phyloP scores from a whole-genome alignment of 2,797 vertebrate genomes.

The Miichthys miiuy region DNA sequence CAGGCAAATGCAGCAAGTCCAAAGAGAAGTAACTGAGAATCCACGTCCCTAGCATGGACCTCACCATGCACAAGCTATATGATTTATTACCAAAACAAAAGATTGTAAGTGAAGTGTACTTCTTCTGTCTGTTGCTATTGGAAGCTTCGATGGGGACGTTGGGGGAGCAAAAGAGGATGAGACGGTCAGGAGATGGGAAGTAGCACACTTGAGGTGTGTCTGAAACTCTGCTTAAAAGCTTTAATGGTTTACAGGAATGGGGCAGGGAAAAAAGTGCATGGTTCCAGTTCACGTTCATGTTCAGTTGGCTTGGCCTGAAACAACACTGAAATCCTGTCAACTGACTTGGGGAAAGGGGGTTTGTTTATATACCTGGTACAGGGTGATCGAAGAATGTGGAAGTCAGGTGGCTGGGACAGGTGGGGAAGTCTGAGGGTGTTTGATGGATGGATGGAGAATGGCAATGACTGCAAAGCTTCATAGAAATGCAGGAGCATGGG shows the following conservation, averaged over 20 bases:
- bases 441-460: not conserved
- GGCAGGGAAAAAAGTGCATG: not conserved
- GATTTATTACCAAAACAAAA: too few species aligned
- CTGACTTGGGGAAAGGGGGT: not conserved
- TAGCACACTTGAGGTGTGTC: too few species aligned
- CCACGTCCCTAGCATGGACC: too few species aligned
- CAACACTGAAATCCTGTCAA: not conserved
- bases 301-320: not conserved
- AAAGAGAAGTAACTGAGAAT: not conserved
- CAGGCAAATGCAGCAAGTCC: not conserved
- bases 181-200: too few species aligned
- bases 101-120: too few species aligned
- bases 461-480: not conserved
- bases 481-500: not conserved
- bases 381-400: not conserved
- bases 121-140: too few species aligned
- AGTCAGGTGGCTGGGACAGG: not conserved
- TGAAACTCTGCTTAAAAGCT: too few species aligned
- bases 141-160: too few species aligned
- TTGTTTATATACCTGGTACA: not conserved
- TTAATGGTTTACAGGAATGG: not conserved
- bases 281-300: not conserved
- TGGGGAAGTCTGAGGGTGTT: not conserved
- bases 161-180: too few species aligned
- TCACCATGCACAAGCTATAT: too few species aligned